Evolutionary conservation across 2,797 vertebrate genomes (phyloP).

Genomic region (Phalloptychus januarius): DNA sequence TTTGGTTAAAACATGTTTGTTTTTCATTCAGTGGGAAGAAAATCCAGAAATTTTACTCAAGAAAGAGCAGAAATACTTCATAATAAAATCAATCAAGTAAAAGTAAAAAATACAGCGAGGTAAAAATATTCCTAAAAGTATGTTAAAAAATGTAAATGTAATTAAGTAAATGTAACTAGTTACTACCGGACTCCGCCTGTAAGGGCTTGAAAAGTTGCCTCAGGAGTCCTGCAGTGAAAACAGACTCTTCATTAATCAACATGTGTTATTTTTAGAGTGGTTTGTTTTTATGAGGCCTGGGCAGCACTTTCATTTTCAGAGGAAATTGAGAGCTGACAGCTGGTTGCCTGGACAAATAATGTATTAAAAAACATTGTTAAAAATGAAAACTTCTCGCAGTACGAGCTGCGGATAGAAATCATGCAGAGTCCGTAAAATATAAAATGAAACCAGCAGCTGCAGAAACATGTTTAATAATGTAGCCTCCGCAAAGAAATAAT

Average conservation of each 20-base stretch:
- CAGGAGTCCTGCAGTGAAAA: constrained; percentile 15
- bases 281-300: not conserved
- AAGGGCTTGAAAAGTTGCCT: constrained; percentile 6
- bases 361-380: not conserved
- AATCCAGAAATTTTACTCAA: too few species aligned
- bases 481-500: not conserved
- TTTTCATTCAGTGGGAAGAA: too few species aligned
- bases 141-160: too few species aligned
- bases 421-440: not conserved
- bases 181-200: not conserved
- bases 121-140: too few species aligned
- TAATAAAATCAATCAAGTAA: too few species aligned
- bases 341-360: not conserved
- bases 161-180: too few species aligned
- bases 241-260: constrained; percentile 12
- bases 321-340: not conserved
- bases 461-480: not conserved
- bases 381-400: constrained; percentile 7
- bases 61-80: too few species aligned
- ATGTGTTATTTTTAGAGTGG: constrained; percentile 1
- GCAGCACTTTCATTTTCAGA: not conserved
- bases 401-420: not conserved
- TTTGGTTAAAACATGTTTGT: too few species aligned
- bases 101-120: too few species aligned
- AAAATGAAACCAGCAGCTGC: not conserved